phyloP scores from a whole-genome alignment of 2,888 invertebrate species.

The Dasypogon diadema region DNA sequence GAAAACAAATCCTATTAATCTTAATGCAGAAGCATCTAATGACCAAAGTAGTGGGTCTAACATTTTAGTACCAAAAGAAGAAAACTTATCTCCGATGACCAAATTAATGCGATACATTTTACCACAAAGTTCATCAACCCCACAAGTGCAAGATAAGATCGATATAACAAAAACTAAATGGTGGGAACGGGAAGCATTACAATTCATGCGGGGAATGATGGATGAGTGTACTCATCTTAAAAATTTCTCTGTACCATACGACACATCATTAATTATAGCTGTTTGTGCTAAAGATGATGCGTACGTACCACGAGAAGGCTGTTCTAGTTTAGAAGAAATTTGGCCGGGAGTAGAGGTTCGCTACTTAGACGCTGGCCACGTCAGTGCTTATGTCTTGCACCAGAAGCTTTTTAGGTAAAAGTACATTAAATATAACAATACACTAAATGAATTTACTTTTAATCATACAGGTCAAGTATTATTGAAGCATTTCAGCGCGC shows the following conservation, averaged over 20 bases:
- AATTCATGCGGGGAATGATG: conserved; percentile 98
- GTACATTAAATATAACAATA: not conserved
- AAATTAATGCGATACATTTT: conserved; percentile 66
- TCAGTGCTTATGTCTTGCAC: conserved; percentile 88
- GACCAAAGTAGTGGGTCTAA: not conserved
- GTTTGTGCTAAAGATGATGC: conserved; percentile 91
- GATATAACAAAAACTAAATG: conserved; percentile 75
- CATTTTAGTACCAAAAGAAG: not conserved
- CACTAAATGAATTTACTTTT: not conserved
- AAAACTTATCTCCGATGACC: conserved; percentile 62
- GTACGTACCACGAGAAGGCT: conserved; percentile 89
- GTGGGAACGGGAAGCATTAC: conserved; percentile 83
- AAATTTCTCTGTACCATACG: conserved; percentile 89
- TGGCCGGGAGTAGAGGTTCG: conserved; percentile 95
- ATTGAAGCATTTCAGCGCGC: conserved; percentile 81
- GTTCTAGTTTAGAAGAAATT: conserved; percentile 84
- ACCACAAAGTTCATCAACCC: conserved; percentile 58
- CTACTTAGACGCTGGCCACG: conserved; percentile 90
- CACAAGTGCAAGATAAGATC: conserved; percentile 64
- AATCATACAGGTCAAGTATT: conserved; percentile 75
- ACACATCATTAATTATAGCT: conserved; percentile 90
- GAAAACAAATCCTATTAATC: conserved; percentile 4
- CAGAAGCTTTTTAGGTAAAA: conserved; percentile 87
- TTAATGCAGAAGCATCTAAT: not conserved
- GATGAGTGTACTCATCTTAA: conserved; percentile 97